Percentiles rank a stretch among this genome's conserved stretches.
phyloP scores from a whole-genome alignment of 2,113 vertebrate species.

The Puma concolor region DNA sequence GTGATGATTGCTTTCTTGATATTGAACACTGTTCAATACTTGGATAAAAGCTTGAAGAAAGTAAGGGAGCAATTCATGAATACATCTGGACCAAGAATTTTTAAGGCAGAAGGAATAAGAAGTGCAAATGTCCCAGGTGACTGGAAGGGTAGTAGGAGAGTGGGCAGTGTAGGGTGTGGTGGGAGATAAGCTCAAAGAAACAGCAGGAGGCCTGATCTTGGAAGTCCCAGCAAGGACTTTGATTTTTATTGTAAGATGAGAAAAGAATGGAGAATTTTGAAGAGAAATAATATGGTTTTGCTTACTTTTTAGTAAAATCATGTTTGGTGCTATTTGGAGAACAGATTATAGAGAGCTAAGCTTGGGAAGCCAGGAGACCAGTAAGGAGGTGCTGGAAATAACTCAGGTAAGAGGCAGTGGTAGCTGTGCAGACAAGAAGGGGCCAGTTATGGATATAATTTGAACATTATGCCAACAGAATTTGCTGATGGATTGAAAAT shows the following conservation, averaged over 20 bases:
- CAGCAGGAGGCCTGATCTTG: rapidly evolving
- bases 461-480: not conserved
- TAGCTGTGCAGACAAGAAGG: not conserved
- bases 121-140: not conserved
- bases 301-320: not conserved
- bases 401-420: not conserved
- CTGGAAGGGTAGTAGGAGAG: not conserved
- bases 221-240: not conserved
- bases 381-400: not conserved
- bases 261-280: not conserved
- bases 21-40: not conserved
- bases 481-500: not conserved
- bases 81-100: not conserved
- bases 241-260: not conserved
- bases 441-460: not conserved
- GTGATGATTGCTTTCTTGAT: not conserved
- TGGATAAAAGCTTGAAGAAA: not conserved
- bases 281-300: not conserved
- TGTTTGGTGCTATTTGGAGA: not conserved
- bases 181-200: not conserved
- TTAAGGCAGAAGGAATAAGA: not conserved
- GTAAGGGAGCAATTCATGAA: not conserved
- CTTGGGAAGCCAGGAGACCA: not conserved
- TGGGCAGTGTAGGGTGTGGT: rapidly evolving
- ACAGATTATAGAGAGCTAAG: not conserved